Percentiles rank a stretch among this genome's conserved stretches.
Conservation (phyloP, 2,113 vertebrate species). For the Raphicerus campestris region DNA sequence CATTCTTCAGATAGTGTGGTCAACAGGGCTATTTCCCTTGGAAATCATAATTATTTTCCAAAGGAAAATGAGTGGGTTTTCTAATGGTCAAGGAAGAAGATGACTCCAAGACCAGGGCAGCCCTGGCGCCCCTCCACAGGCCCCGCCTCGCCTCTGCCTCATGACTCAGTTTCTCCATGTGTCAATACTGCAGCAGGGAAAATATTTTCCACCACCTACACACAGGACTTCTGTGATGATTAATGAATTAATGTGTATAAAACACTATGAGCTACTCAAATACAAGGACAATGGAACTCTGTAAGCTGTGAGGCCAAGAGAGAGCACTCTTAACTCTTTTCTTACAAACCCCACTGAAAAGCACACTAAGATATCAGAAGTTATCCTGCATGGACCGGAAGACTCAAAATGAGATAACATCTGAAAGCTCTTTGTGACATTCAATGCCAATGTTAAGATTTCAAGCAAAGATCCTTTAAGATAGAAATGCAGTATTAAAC, state of each 20-base stretch:
- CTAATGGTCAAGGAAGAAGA: background rate
- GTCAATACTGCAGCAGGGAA: constrained; percentile 11
- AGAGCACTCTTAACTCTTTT: constrained; percentile 1
- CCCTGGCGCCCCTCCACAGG: background rate
- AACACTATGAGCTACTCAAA: constrained; percentile 49
- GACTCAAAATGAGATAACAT: background rate
- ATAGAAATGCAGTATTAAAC: background rate
- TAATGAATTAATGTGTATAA: constrained; percentile 48
- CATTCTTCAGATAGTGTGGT: background rate
- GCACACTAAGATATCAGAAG: background rate
- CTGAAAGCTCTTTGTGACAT: background rate
- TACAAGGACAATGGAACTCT: constrained; percentile 46
- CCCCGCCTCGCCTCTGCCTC: background rate
- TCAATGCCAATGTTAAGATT: background rate
- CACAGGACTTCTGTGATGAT: background rate
- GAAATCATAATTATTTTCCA: background rate
- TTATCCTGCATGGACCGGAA: background rate
- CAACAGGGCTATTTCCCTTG: background rate
- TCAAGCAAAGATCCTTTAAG: background rate
- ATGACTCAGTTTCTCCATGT: constrained; percentile 2
- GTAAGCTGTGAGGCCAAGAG: background rate
- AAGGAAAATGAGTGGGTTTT: background rate
- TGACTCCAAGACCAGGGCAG: background rate
- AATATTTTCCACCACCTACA: constrained; percentile 54
- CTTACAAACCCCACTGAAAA: background rate